A percentile compares a stretch with the other conserved stretches of the same genome.
phyloP scores from a whole-genome alignment of 2,113 vertebrate species.

The Platycercus adscitus region DNA sequence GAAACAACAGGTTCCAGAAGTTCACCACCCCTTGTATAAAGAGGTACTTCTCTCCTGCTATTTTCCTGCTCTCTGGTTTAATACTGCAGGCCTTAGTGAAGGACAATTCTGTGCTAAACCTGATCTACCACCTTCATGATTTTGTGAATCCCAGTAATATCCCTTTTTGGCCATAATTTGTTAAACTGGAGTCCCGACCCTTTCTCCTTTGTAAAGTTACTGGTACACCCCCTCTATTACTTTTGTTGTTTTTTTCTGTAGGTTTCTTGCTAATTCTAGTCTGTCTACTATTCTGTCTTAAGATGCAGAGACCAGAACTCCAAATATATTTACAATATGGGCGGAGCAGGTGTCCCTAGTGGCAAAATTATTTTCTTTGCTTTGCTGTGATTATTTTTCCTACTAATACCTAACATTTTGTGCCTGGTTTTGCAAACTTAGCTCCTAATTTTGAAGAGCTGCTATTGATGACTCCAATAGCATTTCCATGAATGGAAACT shows the following conservation, averaged over 20 bases:
- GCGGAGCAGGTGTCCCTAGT: neutral
- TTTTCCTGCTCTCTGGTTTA: neutral
- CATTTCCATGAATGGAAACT: neutral
- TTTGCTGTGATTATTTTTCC: neutral
- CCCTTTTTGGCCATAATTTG: neutral
- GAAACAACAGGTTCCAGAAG: neutral
- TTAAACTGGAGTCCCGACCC: neutral
- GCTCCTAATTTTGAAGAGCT: neutral
- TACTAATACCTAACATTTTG: neutral
- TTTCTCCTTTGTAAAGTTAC: neutral
- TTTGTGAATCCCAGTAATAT: neutral
- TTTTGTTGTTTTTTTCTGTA: neutral
- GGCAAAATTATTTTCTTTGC: neutral
- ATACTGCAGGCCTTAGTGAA: neutral
- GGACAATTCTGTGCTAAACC: neutral
- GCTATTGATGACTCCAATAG: neutral
- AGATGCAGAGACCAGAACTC: neutral
- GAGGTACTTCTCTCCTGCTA: neutral
- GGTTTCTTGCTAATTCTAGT: neutral
- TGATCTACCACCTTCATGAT: neutral
- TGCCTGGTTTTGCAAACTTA: neutral
- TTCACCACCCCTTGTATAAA: neutral
- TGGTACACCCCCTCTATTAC: rapidly evolving
- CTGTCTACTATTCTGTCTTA: neutral
- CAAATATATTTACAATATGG: neutral